Base-by-base conservation (phyloP, 2,888 invertebrate genomes). In the Caradrina kadenii region DNA sequence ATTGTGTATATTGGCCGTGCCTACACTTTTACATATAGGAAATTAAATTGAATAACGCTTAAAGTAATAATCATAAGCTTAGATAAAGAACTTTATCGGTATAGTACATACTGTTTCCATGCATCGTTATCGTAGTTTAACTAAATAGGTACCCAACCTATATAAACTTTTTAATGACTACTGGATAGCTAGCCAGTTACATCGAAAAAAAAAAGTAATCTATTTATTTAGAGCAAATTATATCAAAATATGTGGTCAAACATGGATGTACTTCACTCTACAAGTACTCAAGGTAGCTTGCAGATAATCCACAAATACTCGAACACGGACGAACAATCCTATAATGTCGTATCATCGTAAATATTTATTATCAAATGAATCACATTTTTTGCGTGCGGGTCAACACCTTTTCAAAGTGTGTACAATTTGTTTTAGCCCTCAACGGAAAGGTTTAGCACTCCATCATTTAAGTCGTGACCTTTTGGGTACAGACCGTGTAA, bases 401-500 rank as follows among this genome's bases (percentile, higher is more conserved):
- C 22, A 63, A 63, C 74, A 67, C 67, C 63, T 79, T 63, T 74
- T 61, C 63, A 69, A 74, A 79, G 22, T 69, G 48, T 42, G 15
- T 60, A 66, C 50, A 74, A 68, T 75, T 62, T 75, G 53, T 68
- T 65, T 68, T 54, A 68, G 55, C 63, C 67, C 69, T 62, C 67
- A 60, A 13, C 59, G 52, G 68, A 68, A 79, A 56, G 70, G 54
- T 67, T 69, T 62, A 69, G 19, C 70, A 64, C 70, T 75, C 76
- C 63, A 80, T 71, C 70, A 75, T 68, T 75, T 76, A 66, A 58
- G 26, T 10, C 35, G 26, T 26, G 66, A 65, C 73, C 78, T 78
- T 76, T 63, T 63, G 50, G 21, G 31, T 59, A 48, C 49, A 54
- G 13, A 52, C 50, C 58, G 65, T 58, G 59, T 52, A 35, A 70